These are phyloP conservation scores for Malthinus seriepunctatus DNA, from an alignment of 2,888 invertebrate genomes.

Conservation along the genomic window DNA sequence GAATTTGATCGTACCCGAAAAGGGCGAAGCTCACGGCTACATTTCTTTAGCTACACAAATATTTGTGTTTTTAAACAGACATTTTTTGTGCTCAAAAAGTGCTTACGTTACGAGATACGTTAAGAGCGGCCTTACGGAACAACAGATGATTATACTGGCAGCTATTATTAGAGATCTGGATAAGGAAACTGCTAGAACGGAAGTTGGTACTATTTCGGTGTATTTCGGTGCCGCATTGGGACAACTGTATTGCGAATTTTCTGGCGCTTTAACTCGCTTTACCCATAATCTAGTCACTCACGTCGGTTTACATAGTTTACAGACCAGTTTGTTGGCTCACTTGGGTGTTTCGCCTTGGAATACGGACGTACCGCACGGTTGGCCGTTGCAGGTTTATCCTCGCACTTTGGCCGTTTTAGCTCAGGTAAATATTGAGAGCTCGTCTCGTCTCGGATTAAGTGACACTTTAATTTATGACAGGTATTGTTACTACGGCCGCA, in stretches of 20 bases:
- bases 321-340: slow-evolving; percentile 72
- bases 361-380: slow-evolving; percentile 64
- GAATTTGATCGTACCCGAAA: slow-evolving; percentile 70
- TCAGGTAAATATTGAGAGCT: slow-evolving; percentile 59
- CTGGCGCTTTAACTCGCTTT: slow-evolving; percentile 77
- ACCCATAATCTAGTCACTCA: slow-evolving; percentile 79
- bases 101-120: slow-evolving; percentile 70
- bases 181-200: slow-evolving; percentile 83
- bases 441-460: neutral
- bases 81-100: slow-evolving; percentile 74
- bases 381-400: slow-evolving; percentile 79
- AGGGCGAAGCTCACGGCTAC: slow-evolving; percentile 81
- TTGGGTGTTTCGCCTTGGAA: slow-evolving; percentile 76
- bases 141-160: slow-evolving; percentile 86
- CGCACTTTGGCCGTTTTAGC: slow-evolving; percentile 82
- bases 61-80: slow-evolving; percentile 82
- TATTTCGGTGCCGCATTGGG: slow-evolving; percentile 76
- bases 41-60: slow-evolving; percentile 85
- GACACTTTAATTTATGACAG: slow-evolving; percentile 40
- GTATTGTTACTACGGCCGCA: slow-evolving; percentile 79
- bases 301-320: slow-evolving; percentile 68
- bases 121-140: slow-evolving; percentile 76
- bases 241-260: slow-evolving; percentile 73
- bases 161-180: slow-evolving; percentile 90
- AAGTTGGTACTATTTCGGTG: slow-evolving; percentile 73